Conservation (phyloP, 2,113 vertebrate species). For the Muntiacus reevesi region DNA sequence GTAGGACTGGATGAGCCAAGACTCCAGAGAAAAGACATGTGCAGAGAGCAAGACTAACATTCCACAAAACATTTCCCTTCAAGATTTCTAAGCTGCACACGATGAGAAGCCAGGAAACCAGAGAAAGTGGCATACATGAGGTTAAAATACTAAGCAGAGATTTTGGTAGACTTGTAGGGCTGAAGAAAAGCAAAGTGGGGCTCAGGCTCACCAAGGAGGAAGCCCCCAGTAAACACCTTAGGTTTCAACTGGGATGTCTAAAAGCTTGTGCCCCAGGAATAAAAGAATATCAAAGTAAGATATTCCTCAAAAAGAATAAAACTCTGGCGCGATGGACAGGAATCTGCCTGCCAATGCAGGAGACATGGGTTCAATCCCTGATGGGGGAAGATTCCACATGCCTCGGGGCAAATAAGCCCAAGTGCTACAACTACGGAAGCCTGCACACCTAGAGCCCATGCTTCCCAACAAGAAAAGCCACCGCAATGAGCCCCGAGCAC, state of each 20-base stretch:
- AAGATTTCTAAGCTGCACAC: not conserved
- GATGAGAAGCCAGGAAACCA: not conserved
- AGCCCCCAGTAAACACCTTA: not conserved
- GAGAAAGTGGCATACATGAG: not conserved
- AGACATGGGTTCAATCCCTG: not conserved
- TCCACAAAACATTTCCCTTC: not conserved
- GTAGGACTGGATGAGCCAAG: not conserved
- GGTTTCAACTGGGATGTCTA: not conserved
- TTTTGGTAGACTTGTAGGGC: not conserved
- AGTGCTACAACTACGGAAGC: not conserved
- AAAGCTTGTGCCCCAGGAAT: not conserved
- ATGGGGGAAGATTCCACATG: not conserved
- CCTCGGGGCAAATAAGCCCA: not conserved
- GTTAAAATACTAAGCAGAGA: not conserved
- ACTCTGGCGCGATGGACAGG: not conserved
- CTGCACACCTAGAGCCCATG: not conserved
- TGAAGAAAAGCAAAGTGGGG: not conserved
- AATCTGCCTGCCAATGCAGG: not conserved
- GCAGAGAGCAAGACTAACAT: not conserved
- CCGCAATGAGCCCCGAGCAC: not conserved
- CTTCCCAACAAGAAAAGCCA: not conserved
- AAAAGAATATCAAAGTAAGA: not conserved
- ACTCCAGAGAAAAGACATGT: not conserved
- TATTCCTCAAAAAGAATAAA: not conserved
- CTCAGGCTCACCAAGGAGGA: not conserved